A percentile compares a stretch with the other conserved stretches of the same genome.
phyloP scores from a whole-genome alignment of 2,888 invertebrate species.

The Cheilosia soror region DNA sequence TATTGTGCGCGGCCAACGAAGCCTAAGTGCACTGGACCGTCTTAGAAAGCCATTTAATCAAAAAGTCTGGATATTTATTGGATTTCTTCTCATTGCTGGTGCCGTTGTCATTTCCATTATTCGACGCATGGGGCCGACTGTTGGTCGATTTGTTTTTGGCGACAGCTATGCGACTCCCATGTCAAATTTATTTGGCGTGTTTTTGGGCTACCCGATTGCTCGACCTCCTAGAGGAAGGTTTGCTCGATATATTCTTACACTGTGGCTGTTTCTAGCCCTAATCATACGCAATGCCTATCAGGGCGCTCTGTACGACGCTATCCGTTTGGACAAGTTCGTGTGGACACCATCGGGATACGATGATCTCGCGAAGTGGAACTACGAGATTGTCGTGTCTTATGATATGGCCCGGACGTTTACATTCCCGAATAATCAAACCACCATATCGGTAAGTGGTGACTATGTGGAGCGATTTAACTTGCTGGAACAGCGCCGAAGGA shows the following conservation, averaged over 20 bases:
- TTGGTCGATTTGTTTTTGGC: conserved; percentile 72
- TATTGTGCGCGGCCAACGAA: conserved; percentile 76
- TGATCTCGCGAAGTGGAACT: conserved; percentile 77
- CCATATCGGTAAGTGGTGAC: conserved; percentile 32
- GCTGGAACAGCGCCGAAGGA: background rate
- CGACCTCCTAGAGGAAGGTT: conserved; percentile 76
- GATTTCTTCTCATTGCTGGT: conserved; percentile 26
- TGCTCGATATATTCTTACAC: conserved; percentile 78
- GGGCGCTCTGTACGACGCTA: conserved; percentile 79
- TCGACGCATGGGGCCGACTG: background rate
- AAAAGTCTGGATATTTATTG: conserved; percentile 76
- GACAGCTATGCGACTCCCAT: conserved; percentile 71
- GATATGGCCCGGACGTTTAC: conserved; percentile 73
- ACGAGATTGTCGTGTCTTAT: conserved; percentile 68
- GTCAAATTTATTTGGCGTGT: conserved; percentile 75
- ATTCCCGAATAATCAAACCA: conserved; percentile 76
- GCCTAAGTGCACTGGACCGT: conserved; percentile 75
- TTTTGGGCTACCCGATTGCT: conserved; percentile 78
- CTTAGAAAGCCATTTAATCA: conserved; percentile 77
- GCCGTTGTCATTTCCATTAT: conserved; percentile 13
- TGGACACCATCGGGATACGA: conserved; percentile 76
- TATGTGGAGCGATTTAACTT: background rate
- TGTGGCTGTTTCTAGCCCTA: conserved; percentile 79
- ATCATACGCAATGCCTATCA: conserved; percentile 81
- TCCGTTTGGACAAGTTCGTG: conserved; percentile 76